phyloP scores from a whole-genome alignment of 2,113 vertebrate species.

The Delphinapterus leucas region DNA sequence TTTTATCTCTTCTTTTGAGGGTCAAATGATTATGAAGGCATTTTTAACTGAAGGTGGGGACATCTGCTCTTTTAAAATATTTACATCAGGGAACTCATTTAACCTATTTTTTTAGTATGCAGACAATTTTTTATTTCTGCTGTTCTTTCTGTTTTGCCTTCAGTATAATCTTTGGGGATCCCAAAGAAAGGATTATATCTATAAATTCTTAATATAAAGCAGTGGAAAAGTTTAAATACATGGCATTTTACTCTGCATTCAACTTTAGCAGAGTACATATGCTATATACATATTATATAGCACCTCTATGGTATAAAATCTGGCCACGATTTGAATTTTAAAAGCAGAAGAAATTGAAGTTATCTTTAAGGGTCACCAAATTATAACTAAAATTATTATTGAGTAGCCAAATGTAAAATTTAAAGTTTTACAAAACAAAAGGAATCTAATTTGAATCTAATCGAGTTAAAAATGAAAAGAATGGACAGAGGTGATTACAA shows the following conservation, averaged over 20 bases:
- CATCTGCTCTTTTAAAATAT: neutral
- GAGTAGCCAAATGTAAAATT: conserved; percentile 1
- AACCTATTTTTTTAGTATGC: neutral
- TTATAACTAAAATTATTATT: neutral
- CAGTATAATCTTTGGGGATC: neutral
- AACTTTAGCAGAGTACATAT: neutral
- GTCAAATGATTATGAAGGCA: neutral
- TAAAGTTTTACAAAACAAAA: neutral
- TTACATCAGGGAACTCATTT: neutral
- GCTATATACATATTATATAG: neutral
- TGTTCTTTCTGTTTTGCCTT: neutral
- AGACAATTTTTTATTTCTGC: neutral
- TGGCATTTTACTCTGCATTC: neutral
- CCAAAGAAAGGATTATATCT: neutral
- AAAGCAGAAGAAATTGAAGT: neutral
- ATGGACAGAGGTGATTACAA: neutral
- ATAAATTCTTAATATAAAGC: conserved; percentile 8
- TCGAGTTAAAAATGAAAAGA: conserved; percentile 20
- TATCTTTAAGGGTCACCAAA: neutral
- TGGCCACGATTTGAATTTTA: neutral
- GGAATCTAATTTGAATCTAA: neutral
- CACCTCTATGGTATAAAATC: neutral
- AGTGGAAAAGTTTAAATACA: neutral
- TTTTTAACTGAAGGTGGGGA: neutral
- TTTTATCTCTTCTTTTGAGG: neutral